Conservation (phyloP, 2,797 vertebrate species). For the Amphiprion clarkii region DNA sequence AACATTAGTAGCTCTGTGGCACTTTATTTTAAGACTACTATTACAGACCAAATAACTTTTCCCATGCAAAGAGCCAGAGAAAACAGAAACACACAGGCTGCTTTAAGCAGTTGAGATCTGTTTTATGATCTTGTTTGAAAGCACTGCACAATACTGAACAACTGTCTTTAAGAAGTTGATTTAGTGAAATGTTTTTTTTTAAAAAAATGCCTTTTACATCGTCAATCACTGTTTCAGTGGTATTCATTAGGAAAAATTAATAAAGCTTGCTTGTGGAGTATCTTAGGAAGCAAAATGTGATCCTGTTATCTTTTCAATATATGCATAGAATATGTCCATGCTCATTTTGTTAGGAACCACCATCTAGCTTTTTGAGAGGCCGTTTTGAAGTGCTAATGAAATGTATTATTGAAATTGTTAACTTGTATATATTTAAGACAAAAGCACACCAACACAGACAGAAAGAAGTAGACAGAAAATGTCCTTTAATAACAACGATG, state of each 20-base stretch:
- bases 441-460: not conserved
- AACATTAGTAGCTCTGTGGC: too few species aligned
- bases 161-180: too few species aligned
- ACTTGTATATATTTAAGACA: slow-evolving; percentile 5
- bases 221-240: not conserved
- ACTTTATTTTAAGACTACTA: too few species aligned
- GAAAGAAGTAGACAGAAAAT: not conserved
- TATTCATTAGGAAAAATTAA: not conserved
- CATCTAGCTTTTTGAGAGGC: too few species aligned
- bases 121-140: not conserved
- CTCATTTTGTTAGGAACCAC: too few species aligned
- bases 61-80: not conserved
- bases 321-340: too few species aligned
- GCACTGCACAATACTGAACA: not conserved
- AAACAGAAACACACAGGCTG: not conserved
- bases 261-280: not conserved
- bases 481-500: slow-evolving; percentile 15
- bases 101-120: not conserved
- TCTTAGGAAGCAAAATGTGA: too few species aligned
- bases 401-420: not conserved
- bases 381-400: too few species aligned
- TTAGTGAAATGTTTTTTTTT: too few species aligned
- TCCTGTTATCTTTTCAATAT: too few species aligned
- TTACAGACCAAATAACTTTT: too few species aligned
- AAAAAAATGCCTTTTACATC: not conserved